Conservation (phyloP, 1,140 invertebrate species). For the Popillia japonica region DNA sequence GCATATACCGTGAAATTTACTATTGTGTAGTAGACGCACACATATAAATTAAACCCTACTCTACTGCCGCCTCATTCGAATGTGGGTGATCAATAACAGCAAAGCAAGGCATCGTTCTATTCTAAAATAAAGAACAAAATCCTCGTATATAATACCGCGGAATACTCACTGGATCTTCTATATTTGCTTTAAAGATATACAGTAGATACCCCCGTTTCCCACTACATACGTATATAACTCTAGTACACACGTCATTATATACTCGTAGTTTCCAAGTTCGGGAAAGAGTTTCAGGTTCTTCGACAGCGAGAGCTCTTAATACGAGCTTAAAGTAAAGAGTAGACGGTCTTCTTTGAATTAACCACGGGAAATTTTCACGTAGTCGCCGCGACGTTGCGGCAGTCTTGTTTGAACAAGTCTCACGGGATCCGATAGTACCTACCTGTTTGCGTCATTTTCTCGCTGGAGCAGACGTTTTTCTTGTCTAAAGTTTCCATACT, state of each 20-base stretch:
- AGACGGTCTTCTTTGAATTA: background rate
- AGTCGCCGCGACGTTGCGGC: background rate
- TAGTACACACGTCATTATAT: background rate
- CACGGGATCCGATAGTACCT: constrained; percentile 43
- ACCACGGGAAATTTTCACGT: background rate
- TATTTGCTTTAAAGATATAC: background rate
- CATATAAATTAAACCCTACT: background rate
- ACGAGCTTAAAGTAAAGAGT: background rate
- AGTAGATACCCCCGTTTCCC: background rate
- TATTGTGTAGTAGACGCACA: background rate
- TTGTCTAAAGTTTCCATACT: constrained; percentile 60
- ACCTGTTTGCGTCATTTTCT: constrained; percentile 89
- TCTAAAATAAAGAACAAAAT: background rate
- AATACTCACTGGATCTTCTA: too few relatives aligned
- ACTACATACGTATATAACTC: background rate
- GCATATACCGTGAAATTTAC: background rate
- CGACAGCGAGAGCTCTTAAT: background rate
- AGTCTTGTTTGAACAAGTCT: background rate
- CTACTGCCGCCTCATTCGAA: background rate
- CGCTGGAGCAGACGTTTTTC: constrained; percentile 80
- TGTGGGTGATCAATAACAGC: background rate
- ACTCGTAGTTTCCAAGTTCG: background rate
- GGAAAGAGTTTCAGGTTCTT: background rate
- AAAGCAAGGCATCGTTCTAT: background rate
- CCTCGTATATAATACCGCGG: background rate